Evolutionary conservation across 2,888 invertebrate genomes (phyloP), one percentile per base, ranked within the genome.

Genomic region (Epinotia demarniana): DNA sequence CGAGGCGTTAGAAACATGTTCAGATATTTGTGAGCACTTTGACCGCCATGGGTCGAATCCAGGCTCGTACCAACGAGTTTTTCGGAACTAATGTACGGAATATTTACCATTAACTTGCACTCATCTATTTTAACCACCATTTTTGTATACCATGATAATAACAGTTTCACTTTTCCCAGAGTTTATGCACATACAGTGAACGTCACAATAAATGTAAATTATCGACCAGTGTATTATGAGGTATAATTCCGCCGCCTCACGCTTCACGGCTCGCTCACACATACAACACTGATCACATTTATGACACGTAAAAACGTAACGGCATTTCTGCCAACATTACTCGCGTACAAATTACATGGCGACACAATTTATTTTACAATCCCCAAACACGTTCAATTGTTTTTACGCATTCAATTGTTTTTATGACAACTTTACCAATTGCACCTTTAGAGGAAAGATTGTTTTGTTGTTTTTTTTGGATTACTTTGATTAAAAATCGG

Each of bases 251-350:
- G 19, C 23, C 46, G 13, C 33, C 13, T 27, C 67, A 5, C 67
- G 18, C 53, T 53, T 46, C 73, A n/a, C 58, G 60, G 39, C 43
- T 62, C 67, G 5, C 61, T 0, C 62, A 23, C 13, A 49, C 64
- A 43, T 39, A 23, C 27, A 49, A 18, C 18, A 19, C 55, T 27
- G 8, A 75, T 75, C 39, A 66, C 53, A 66, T 71, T 71, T 71
- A 75, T 71, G 75, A 71, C 70, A 55, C 75, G 66, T 75, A 70
- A 70, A 64, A 66, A 75, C 58, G 75, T 12, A 70, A 71, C 66
- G 64, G 16, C 64, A 58, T 58, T 71, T 66, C 62, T 23, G 60
- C 43, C 49, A 55, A 74, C 70, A 75, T 70, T 60, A 70, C 70
- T 8, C 64, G 60, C 58, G 60, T 70, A 12, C 58, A 64, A 75